A percentile compares a stretch with the other conserved stretches of the same genome.
Conservation (phyloP, 1,140 invertebrate genomes). For the Agraylea sexmaculata region DNA sequence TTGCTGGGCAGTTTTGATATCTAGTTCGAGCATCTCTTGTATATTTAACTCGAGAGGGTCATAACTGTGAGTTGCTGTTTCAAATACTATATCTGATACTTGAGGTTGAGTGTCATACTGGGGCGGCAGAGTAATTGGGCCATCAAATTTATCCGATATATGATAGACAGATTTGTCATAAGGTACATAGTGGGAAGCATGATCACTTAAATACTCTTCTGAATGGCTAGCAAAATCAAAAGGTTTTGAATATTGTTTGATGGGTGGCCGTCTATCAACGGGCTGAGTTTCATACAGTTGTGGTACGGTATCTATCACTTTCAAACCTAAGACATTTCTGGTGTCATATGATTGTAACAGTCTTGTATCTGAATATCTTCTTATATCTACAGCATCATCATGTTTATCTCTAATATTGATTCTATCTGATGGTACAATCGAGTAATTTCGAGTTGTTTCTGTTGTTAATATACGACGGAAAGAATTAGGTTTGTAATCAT, state of each 20-base stretch:
- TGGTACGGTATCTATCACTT: constrained; percentile 15
- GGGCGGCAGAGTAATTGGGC: constrained; percentile 8
- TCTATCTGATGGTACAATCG: constrained; percentile 21
- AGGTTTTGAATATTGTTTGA: constrained; percentile 12
- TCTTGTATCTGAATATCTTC: constrained; percentile 40
- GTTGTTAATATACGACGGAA: constrained; percentile 28
- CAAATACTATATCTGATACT: constrained; percentile 28
- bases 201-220: constrained; percentile 17
- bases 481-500: constrained; percentile 32
- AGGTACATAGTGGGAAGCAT: constrained; percentile 12
- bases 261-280: constrained; percentile 8
- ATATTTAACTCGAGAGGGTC: constrained; percentile 39
- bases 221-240: constrained; percentile 16
- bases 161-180: constrained; percentile 20
- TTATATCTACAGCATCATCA: constrained; percentile 22
- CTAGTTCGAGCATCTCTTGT: constrained; percentile 38
- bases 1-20: constrained; percentile 28
- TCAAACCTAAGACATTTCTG: constrained; percentile 10
- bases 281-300: constrained; percentile 13
- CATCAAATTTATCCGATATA: constrained; percentile 21
- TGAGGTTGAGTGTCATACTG: constrained; percentile 17
- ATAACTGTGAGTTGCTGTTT: constrained; percentile 26
- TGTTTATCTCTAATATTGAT: constrained; percentile 20
- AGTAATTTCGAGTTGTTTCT: constrained; percentile 19
- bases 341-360: constrained; percentile 22